Evolutionary conservation across 2,113 vertebrate genomes (phyloP).

Genomic region (Vidua macroura): DNA sequence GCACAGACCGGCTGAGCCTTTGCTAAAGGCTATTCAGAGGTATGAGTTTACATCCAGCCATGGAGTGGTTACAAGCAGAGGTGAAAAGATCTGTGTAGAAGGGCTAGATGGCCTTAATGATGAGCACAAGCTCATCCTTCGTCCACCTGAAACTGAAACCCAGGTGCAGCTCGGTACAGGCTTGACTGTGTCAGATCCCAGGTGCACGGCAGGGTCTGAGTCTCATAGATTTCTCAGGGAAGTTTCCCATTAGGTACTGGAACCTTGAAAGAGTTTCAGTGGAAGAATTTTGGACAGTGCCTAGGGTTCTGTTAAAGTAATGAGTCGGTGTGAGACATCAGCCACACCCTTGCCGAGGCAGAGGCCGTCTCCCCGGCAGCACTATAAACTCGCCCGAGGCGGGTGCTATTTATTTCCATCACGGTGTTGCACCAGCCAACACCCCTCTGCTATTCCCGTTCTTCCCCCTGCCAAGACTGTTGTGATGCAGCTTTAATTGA

Average conservation of each 20-base stretch:
- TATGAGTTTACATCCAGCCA: rapidly evolving
- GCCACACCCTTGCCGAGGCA: slow-evolving; percentile 11
- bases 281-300: background rate
- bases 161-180: background rate
- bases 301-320: background rate
- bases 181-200: background rate
- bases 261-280: background rate
- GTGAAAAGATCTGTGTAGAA: background rate
- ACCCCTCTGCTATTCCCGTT: background rate
- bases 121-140: background rate
- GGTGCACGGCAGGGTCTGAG: rapidly evolving
- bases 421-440: background rate
- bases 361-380: background rate
- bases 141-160: background rate
- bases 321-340: background rate
- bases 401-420: background rate
- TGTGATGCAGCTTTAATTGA: background rate
- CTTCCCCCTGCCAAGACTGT: background rate
- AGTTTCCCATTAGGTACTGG: background rate
- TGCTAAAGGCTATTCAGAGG: rapidly evolving
- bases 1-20: slow-evolving; percentile 19
- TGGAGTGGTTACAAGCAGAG: background rate
- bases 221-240: background rate
- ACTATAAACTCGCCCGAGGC: background rate
- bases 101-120: background rate